A percentile compares a stretch with the other conserved stretches of the same genome.
These are phyloP conservation scores for Elachura formosa DNA, from an alignment of 2,113 vertebrate species.

Conservation along the genomic window DNA sequence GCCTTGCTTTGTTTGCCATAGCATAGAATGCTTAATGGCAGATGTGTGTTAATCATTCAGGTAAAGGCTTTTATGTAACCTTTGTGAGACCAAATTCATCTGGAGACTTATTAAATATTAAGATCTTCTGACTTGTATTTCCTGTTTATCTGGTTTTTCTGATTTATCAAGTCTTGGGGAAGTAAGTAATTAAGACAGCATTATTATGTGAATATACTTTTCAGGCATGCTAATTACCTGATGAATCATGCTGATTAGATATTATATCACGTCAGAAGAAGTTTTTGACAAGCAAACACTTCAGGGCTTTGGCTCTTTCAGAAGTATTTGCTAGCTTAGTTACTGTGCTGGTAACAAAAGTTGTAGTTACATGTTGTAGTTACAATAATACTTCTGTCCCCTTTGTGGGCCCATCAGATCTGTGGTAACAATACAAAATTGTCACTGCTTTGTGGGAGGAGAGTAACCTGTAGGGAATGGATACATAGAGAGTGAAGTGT, in stretches of 20 bases:
- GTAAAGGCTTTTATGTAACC: background rate
- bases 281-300: background rate
- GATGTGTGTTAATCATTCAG: background rate
- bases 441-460: background rate
- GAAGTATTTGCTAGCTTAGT: background rate
- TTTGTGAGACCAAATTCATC: background rate
- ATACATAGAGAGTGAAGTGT: background rate
- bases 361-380: background rate
- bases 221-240: conserved; percentile 1
- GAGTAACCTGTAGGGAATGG: background rate
- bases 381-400: background rate
- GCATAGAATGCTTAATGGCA: background rate
- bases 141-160: background rate
- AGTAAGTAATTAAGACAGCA: conserved; percentile 9
- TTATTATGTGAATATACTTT: conserved; percentile 23
- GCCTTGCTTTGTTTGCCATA: background rate
- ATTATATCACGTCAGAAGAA: background rate
- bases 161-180: background rate
- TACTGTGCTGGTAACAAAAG: background rate
- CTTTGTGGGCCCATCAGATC: background rate
- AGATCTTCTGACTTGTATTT: background rate
- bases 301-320: background rate
- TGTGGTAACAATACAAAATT: background rate
- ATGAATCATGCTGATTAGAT: conserved; percentile 8
- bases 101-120: background rate